Conservation (phyloP, 1,140 invertebrate species). For the Formica exsecta region DNA sequence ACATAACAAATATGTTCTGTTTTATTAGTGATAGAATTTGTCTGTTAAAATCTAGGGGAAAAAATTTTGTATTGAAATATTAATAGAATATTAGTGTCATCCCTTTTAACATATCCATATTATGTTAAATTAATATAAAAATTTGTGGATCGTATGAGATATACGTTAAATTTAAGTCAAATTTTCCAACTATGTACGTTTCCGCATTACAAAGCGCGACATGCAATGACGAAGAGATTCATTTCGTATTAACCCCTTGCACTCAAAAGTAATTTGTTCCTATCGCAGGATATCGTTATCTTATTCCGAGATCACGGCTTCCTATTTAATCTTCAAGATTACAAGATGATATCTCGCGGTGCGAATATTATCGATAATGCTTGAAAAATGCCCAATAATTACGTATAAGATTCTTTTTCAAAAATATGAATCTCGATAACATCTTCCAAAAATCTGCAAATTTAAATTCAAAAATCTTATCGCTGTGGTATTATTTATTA, state of each 20-base stretch:
- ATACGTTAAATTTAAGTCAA: too few relatives aligned
- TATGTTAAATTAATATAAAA: too few relatives aligned
- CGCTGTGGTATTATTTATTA: too few relatives aligned
- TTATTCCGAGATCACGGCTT: background rate
- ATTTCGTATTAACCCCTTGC: conserved; percentile 35
- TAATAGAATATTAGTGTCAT: too few relatives aligned
- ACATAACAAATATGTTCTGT: too few relatives aligned
- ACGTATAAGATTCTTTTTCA: background rate
- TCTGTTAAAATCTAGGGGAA: too few relatives aligned
- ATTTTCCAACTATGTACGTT: background rate
- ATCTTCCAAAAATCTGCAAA: background rate
- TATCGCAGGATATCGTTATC: conserved; percentile 44
- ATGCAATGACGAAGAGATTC: conserved; percentile 6
- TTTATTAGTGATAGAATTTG: too few relatives aligned
- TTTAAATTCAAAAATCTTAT: too few relatives aligned
- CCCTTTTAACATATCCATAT: too few relatives aligned
- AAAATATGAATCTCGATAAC: background rate
- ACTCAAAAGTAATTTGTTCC: conserved; percentile 27
- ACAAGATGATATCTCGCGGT: conserved; percentile 10
- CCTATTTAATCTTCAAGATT: conserved; percentile 5
- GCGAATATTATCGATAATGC: conserved; percentile 5
- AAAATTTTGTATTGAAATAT: too few relatives aligned
- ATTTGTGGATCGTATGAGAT: too few relatives aligned
- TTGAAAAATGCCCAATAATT: background rate
- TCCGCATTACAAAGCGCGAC: conserved; percentile 35